Percentiles rank a stretch among this genome's conserved stretches.
phyloP scores from a whole-genome alignment of 92 coral and sea anemone genomes.

The Montipora capitata region DNA sequence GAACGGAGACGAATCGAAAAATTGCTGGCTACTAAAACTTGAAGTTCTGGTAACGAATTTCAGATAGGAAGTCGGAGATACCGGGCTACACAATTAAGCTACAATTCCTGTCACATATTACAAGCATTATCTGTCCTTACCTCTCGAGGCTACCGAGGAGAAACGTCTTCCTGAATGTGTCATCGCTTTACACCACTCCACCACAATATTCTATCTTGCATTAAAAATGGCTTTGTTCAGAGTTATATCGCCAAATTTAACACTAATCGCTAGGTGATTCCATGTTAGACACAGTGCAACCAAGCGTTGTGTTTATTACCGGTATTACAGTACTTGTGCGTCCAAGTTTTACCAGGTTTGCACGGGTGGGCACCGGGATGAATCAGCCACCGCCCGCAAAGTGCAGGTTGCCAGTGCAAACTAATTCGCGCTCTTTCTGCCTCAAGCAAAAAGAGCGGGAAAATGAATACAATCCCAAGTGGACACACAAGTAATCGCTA shows the following conservation, averaged over 20 bases:
- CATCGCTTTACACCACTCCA: neutral
- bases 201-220: neutral
- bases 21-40: neutral
- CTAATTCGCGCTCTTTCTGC: neutral
- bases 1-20: neutral
- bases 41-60: neutral
- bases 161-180: neutral
- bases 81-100: neutral
- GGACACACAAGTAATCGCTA: too few species aligned
- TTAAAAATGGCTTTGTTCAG: conserved; percentile 27
- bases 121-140: neutral
- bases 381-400: neutral
- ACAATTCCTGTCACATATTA: neutral
- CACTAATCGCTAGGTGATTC: conserved; percentile 34
- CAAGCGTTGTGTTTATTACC: conserved; percentile 34
- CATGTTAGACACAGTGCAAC: conserved; percentile 48
- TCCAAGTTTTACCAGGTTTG: conserved; percentile 40
- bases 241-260: conserved; percentile 30
- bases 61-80: neutral
- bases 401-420: neutral
- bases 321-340: conserved; percentile 50
- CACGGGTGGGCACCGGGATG: conserved; percentile 54
- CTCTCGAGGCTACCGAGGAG: neutral
- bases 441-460: conserved; percentile 2
- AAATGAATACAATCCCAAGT: neutral